phyloP scores from a whole-genome alignment of 1,140 invertebrate species.

The Cepaea nemoralis region DNA sequence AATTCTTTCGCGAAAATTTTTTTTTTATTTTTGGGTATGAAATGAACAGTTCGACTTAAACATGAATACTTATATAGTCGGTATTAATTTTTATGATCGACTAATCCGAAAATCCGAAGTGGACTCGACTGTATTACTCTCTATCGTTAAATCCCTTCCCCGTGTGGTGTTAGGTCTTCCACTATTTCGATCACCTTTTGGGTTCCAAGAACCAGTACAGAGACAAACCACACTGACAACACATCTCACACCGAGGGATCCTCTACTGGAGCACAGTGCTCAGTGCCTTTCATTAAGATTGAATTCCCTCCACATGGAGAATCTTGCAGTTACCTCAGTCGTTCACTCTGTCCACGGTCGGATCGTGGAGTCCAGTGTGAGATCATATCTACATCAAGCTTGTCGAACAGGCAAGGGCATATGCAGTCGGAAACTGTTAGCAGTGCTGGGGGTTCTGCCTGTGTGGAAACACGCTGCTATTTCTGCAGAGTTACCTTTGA shows the following conservation, averaged over 20 bases:
- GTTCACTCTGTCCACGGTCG: slow-evolving; percentile 32
- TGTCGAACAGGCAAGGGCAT: not conserved
- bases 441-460: slow-evolving; percentile 48
- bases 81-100: no score
- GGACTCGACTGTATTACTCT: no score
- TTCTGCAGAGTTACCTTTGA: slow-evolving; percentile 70
- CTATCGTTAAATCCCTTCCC: no score
- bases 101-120: no score
- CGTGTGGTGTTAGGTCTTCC: no score
- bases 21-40: no score
- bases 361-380: slow-evolving; percentile 66
- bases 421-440: slow-evolving; percentile 54
- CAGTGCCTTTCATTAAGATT: slow-evolving; percentile 56
- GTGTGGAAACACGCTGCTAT: slow-evolving; percentile 53
- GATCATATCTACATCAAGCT: slow-evolving; percentile 45
- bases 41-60: no score
- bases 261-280: slow-evolving; percentile 57
- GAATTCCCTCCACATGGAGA: slow-evolving; percentile 47
- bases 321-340: slow-evolving; percentile 16
- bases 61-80: no score
- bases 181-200: no score
- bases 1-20: no score
- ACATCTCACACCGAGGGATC: slow-evolving; percentile 21
- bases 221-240: not conserved
- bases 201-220: slow-evolving; percentile 27